Evolutionary conservation across 2,113 vertebrate genomes (phyloP).

Genomic region (Acrocephalus arundinaceus): DNA sequence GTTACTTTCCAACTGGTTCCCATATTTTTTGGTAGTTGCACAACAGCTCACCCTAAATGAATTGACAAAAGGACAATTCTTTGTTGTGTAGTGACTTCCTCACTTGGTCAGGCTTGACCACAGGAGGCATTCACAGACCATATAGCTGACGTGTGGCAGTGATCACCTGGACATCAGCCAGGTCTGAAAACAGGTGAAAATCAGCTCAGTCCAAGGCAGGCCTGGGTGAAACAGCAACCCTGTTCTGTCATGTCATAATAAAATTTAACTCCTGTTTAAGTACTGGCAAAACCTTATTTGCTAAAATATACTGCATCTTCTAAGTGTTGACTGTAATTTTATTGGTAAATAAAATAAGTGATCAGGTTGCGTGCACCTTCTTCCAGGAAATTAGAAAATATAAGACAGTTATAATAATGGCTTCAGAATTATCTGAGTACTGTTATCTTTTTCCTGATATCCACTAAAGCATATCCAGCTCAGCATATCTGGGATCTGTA

Average conservation of each 20-base stretch:
- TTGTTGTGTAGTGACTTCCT: not conserved
- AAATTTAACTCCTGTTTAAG: not conserved
- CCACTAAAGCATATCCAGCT: not conserved
- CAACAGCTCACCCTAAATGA: not conserved
- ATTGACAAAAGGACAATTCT: not conserved
- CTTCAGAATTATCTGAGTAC: not conserved
- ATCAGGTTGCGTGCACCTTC: fast-evolving
- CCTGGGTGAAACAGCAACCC: not conserved
- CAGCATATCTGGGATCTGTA: not conserved
- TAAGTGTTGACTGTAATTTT: not conserved
- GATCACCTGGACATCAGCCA: not conserved
- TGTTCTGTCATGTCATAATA: not conserved
- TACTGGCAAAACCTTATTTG: not conserved
- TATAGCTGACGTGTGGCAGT: not conserved
- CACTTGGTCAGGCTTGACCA: not conserved
- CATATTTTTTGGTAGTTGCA: not conserved
- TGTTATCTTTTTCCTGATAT: not conserved
- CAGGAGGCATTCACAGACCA: not conserved
- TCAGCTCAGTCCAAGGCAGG: not conserved
- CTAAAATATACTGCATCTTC: not conserved
- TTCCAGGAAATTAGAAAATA: not conserved
- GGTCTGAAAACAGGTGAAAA: not conserved
- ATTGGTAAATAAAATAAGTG: not conserved
- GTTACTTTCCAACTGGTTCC: not conserved
- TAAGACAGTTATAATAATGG: not conserved